These are phyloP conservation scores for Parapristionchus giblindavisi DNA, from an alignment of 2,888 invertebrate genomes.

Conservation along the genomic window DNA sequence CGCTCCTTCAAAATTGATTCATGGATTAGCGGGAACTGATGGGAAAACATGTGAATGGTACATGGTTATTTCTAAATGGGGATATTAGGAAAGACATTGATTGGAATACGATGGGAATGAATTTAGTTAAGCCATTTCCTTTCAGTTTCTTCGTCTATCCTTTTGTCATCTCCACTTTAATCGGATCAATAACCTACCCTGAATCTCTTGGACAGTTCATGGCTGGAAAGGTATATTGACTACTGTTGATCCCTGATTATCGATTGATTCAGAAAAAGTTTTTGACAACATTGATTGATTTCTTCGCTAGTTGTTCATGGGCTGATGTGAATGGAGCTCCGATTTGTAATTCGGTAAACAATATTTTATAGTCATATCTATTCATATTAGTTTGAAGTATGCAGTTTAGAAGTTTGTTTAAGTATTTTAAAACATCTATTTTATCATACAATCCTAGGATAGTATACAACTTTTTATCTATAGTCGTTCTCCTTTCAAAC, in stretches of 20 bases:
- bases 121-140: background rate
- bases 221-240: slow-evolving; percentile 11
- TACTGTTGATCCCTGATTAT: background rate
- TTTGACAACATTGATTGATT: slow-evolving; percentile 14
- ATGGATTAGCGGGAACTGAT: no score
- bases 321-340: background rate
- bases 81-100: no score
- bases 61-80: no score
- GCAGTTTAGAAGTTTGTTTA: background rate
- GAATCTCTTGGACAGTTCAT: slow-evolving; percentile 25
- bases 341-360: slow-evolving; percentile 16
- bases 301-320: slow-evolving; percentile 16
- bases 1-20: no score
- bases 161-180: background rate
- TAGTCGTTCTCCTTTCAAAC: no score
- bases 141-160: slow-evolving; percentile 30
- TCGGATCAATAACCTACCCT: slow-evolving; percentile 14
- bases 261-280: slow-evolving; percentile 10
- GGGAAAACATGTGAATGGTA: no score
- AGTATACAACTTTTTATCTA: no score
- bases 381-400: background rate
- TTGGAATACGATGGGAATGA: no score
- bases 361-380: background rate
- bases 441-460: no score
- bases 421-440: no score